Evolutionary conservation across 2,888 invertebrate genomes (phyloP).

Genomic region (Dascillus cervinus): DNA sequence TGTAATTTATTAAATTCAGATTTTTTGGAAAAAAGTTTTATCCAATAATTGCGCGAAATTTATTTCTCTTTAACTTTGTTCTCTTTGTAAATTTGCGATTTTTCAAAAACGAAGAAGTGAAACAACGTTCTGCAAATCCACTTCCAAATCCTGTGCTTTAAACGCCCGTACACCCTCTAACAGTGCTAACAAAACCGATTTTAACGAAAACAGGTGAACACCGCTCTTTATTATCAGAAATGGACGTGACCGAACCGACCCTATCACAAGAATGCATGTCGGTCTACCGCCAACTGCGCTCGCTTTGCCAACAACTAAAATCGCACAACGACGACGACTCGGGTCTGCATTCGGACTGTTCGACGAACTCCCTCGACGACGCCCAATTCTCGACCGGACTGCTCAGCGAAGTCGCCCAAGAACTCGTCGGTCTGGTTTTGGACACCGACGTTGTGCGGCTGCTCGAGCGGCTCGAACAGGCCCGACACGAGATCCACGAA

Average conservation of each 20-base stretch:
- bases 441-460: conserved; percentile 68
- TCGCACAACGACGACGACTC: conserved; percentile 67
- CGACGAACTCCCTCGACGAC: conserved; percentile 54
- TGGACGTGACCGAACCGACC: conserved; percentile 67
- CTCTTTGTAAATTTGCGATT: too few relatives aligned
- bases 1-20: too few relatives aligned
- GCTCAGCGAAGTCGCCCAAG: conserved; percentile 61
- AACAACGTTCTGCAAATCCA: too few relatives aligned
- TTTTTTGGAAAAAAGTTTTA: too few relatives aligned
- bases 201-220: conserved; percentile 35
- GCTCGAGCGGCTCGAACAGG: conserved; percentile 68
- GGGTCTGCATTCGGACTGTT: conserved; percentile 62
- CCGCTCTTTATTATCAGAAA: conserved; percentile 80
- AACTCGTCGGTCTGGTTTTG: conserved; percentile 63
- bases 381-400: conserved; percentile 41
- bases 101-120: too few relatives aligned
- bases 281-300: conserved; percentile 65
- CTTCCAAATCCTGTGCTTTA: too few relatives aligned
- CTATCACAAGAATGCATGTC: conserved; percentile 56
- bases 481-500: conserved; percentile 66
- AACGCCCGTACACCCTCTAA: too few relatives aligned
- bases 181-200: too few relatives aligned
- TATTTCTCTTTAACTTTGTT: too few relatives aligned
- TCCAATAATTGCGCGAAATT: too few relatives aligned
- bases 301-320: conserved; percentile 65